Evolutionary conservation across 2,888 invertebrate genomes (phyloP).

Genomic region (Aelia acuminata): DNA sequence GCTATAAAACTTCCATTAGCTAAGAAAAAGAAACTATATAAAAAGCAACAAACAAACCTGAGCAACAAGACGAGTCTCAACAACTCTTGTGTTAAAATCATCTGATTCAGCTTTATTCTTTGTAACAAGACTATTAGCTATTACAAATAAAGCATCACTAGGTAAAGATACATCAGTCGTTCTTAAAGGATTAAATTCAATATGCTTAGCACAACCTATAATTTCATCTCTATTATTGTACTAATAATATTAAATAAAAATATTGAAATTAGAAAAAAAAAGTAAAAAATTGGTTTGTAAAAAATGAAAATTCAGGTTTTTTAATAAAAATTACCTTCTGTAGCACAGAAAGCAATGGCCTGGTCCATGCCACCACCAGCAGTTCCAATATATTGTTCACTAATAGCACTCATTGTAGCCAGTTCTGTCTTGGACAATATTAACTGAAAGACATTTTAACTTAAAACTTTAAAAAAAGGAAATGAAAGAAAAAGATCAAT

Average conservation of each 20-base stretch:
- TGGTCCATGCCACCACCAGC: conserved; percentile 99
- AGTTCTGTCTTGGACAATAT: conserved; percentile 75
- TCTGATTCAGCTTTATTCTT: conserved; percentile 95
- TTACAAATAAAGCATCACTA: conserved; percentile 87
- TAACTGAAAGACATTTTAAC: conserved; percentile 65
- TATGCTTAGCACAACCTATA: conserved; percentile 87
- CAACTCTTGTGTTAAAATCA: conserved; percentile 93
- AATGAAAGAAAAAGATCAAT: too few relatives aligned
- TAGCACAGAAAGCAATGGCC: conserved; percentile 94
- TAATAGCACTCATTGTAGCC: conserved; percentile 88
- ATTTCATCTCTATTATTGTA: not conserved
- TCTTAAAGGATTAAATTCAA: conserved; percentile 91
- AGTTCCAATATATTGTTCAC: conserved; percentile 96
- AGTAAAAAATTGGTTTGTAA: too few relatives aligned
- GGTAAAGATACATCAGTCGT: conserved; percentile 87
- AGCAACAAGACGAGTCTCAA: conserved; percentile 93
- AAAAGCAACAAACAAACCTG: conserved; percentile 73
- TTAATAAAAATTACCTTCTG: conserved; percentile 73
- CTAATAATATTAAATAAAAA: not conserved
- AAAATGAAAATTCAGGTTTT: not conserved
- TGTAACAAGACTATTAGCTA: conserved; percentile 90
- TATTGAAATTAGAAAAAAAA: not conserved
- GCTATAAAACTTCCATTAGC: not conserved
- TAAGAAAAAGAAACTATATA: not conserved
- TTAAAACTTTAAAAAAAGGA: too few relatives aligned